Base-by-base conservation (phyloP, 1,140 invertebrate genomes). In the Ceratina australensis region DNA sequence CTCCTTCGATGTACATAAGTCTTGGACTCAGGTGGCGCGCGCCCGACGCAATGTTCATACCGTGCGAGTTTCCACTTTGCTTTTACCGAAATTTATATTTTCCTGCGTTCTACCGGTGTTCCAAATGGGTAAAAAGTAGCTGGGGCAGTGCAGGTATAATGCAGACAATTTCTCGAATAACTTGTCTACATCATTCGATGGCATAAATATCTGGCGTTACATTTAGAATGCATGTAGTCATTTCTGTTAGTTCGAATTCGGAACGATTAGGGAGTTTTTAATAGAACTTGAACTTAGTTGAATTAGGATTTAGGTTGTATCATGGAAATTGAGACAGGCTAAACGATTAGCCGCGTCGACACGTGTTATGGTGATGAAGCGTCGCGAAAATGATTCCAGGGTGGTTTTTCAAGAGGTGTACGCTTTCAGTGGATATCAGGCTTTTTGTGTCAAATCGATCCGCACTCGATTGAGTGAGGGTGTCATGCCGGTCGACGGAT, bases 361-460 rank as follows among this genome's bases (percentile, higher is more conserved):
- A 80, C 82, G 78, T 68, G 59, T 68, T 71, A 77, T 57, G 60
- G 71, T 57, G 54, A 80, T 69, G 42, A 84, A 57, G 63, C n/a
- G 78, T 64, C 65, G 68, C 26, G 42, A 72, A 80, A 84, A 84
- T 81, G 74, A 85, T 78, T 72, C 69, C 69, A 24, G 60, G 79
- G 60, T 78, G 52, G 73, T 60, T 66, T 56, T 28, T 81, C 47
- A 47, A 78, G 73, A 78, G 72, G 78, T 61, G 33, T 67, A 74
- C 56, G 82, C 52, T 78, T 59, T 78, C 73, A 28, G 20, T 52
- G 78, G 33, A 71, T 78, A 84, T 83, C 82, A 56, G 47, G 79
- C 74, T 84, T 84, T 84, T 84, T 81, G 65, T 84, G 83, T 85
- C 82, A 81, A 84, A 84, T 84, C 82, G 82, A 85, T 84, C 82